Percentiles rank a stretch among this genome's conserved stretches.
These are phyloP conservation scores for Chaetophractus vellerosus DNA, from an alignment of 2,797 vertebrate genomes.

Conservation along the genomic window DNA sequence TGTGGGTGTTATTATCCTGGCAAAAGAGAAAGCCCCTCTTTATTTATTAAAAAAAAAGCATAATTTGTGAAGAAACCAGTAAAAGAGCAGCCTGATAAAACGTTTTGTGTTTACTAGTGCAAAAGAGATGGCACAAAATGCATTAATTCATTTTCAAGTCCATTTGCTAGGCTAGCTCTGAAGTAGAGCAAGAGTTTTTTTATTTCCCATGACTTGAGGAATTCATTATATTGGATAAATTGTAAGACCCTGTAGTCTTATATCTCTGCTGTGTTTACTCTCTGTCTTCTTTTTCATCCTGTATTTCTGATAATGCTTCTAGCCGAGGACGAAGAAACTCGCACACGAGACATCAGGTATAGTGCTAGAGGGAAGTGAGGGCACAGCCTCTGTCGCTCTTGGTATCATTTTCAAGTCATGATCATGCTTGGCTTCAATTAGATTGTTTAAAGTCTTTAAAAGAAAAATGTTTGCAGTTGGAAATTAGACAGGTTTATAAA, in stretches of 20 bases:
- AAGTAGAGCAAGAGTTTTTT: constrained; percentile 60
- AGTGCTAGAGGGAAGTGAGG: constrained; percentile 85
- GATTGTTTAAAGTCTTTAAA: constrained; percentile 77
- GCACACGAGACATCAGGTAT: constrained; percentile 99
- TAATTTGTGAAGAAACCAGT: constrained; percentile 56
- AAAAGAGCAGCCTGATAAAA: constrained; percentile 59
- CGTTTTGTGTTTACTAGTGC: constrained; percentile 54
- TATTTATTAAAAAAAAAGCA: constrained; percentile 49
- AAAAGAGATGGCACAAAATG: constrained; percentile 19
- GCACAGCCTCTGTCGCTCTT: constrained; percentile 8
- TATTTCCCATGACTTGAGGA: constrained; percentile 90
- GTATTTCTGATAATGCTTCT: constrained; percentile 92
- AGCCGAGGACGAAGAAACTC: constrained; percentile 99
- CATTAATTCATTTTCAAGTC: not conserved
- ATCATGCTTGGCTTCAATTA: constrained; percentile 81
- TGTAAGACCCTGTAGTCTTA: constrained; percentile 86
- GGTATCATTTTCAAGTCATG: constrained; percentile 57
- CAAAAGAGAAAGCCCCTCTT: constrained; percentile 72
- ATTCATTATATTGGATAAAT: constrained; percentile 91
- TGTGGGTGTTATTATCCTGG: constrained; percentile 25
- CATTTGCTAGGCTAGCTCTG: not conserved
- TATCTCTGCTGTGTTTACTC: constrained; percentile 91
- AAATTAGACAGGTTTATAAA: constrained; percentile 77
- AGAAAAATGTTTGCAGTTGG: constrained; percentile 89
- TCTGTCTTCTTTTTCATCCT: constrained; percentile 90